Evolutionary conservation across 2,888 invertebrate species (phyloP), one percentile per base, ranked within the genome.

Genomic region (Lepeophtheirus nordmannii): DNA sequence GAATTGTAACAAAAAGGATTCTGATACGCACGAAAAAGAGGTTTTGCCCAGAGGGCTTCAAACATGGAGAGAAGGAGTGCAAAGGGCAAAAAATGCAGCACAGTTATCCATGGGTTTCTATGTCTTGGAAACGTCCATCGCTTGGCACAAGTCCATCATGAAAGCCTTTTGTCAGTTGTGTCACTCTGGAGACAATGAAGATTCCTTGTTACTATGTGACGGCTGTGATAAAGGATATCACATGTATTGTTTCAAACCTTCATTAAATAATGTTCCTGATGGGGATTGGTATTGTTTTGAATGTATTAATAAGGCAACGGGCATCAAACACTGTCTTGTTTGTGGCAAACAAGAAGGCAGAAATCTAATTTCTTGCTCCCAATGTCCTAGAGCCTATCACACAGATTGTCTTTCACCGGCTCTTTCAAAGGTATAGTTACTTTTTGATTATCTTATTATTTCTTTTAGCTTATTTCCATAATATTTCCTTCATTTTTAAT

Each of bases 111-210:
- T 92, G 84, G 85, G 89, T 71, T 80, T 92, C 68, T 87, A 89
- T 73, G 87, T 89, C 72, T 79, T 97, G 70, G 92, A 94, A 75
- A 85, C 86, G 1, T 87, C 87, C 74, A 89, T 97, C 72, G 93
- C 94, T 53, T 97, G 97, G 97, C 96, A 97, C 78, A 93, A 94
- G 80, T 93, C 93, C 79, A 89, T 94, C 74, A 94, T 97, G 94
- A 93, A 94, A 82, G 96, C 94, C 91, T 89, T 89, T 78, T 96
- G 96, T 78, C 96, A 97, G 78, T 93, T 97, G 78, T 97, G 97
- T 78, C 84, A 89, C 74, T 86, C 87, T 73, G 96, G 93, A 68
- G 94, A 96, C 78, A 90, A 93, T 73, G 96, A 97, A 76, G 94
- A 91, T 71, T 87, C 93, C 76, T 79, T 97, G 70, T 78, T 97